Conservation (phyloP, 2,797 vertebrate genomes). For the Tragopan temminckii region DNA sequence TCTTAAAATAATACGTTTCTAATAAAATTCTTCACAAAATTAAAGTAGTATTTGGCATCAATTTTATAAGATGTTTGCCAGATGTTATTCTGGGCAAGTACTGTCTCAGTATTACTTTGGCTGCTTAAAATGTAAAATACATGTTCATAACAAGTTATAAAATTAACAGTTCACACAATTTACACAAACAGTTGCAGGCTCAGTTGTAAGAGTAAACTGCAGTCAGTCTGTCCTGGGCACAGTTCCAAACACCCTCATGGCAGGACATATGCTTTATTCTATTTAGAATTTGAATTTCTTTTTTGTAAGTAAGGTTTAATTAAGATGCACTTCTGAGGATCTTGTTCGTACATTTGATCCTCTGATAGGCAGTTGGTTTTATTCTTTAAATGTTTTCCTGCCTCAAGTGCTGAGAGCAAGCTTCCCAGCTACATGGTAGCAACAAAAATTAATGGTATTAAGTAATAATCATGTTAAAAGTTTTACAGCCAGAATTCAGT, state of each 20-base stretch:
- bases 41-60: background rate
- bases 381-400: background rate
- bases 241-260: background rate
- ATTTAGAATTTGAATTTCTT: background rate
- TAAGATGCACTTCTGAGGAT: background rate
- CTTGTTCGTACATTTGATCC: background rate
- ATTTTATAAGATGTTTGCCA: background rate
- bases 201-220: background rate
- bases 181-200: background rate
- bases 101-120: background rate
- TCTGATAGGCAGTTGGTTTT: background rate
- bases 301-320: background rate
- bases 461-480: background rate
- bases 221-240: background rate
- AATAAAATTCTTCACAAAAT: background rate
- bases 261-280: background rate
- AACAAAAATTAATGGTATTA: constrained; percentile 30
- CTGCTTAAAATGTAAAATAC: constrained; percentile 9
- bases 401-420: background rate
- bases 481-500: constrained; percentile 1
- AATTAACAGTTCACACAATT: background rate
- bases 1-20: constrained; percentile 36
- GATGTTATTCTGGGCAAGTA: background rate
- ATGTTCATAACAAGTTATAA: background rate
- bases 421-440: background rate